Percentiles rank a stretch among this genome's conserved stretches.
phyloP scores from a whole-genome alignment of 2,888 invertebrate genomes.

The Patella ulyssiponensis region DNA sequence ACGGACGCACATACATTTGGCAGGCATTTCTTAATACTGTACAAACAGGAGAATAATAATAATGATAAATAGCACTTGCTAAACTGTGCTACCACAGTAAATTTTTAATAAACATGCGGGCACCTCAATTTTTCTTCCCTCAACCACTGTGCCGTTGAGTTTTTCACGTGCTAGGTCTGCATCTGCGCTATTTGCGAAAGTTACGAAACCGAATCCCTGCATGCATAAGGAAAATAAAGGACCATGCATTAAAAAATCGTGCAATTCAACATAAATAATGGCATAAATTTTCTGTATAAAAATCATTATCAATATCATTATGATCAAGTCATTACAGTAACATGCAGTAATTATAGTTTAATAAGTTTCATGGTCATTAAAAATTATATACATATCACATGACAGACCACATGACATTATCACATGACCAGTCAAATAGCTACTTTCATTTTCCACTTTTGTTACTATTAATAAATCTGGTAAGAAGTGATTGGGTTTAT shows the following conservation, averaged over 20 bases:
- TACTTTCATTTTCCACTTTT: no score
- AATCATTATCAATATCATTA: constrained; percentile 26
- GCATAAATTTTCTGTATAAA: constrained; percentile 34
- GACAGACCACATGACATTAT: no score
- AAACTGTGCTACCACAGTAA: constrained; percentile 69
- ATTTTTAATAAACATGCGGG: constrained; percentile 66
- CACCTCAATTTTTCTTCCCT: constrained; percentile 99
- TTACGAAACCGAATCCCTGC: constrained; percentile 99
- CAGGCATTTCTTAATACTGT: constrained; percentile 70
- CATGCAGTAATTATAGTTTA: neutral
- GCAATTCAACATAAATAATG: constrained; percentile 63
- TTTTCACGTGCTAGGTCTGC: constrained; percentile 99
- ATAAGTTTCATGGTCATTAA: no score
- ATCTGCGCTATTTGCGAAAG: constrained; percentile 99
- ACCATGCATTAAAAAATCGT: constrained; percentile 68
- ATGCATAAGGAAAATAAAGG: constrained; percentile 79
- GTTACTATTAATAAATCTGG: neutral
- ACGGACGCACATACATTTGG: constrained; percentile 27
- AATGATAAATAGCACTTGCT: constrained; percentile 58
- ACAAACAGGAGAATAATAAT: constrained; percentile 47
- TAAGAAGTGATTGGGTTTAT: neutral
- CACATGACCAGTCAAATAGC: no score
- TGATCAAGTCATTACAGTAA: constrained; percentile 1
- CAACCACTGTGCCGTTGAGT: constrained; percentile 99
- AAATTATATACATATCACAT: no score